A percentile compares a stretch with the other conserved stretches of the same genome.
Conservation (phyloP, 1,140 invertebrate species). For the Zaprionus kolodkinae region DNA sequence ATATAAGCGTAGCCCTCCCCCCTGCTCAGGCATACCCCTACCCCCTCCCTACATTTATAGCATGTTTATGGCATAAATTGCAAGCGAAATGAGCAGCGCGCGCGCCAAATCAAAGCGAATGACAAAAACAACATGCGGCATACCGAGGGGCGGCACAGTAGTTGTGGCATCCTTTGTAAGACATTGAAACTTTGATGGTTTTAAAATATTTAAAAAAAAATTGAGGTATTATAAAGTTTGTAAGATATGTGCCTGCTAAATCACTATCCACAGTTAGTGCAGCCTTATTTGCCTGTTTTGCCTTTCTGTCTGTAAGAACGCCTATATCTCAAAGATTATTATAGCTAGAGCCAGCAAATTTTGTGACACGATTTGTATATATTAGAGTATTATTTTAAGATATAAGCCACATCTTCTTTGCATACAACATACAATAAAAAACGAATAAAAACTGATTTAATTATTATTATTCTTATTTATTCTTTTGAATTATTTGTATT, state of each 20-base stretch:
- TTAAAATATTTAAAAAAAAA: too few relatives aligned
- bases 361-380: background rate
- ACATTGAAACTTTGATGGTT: too few relatives aligned
- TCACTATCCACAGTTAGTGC: too few relatives aligned
- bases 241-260: too few relatives aligned
- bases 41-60: background rate
- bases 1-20: slow-evolving; percentile 6
- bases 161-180: background rate
- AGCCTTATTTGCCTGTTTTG: too few relatives aligned
- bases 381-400: background rate
- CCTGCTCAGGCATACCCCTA: background rate
- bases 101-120: slow-evolving; percentile 62
- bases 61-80: slow-evolving; percentile 65
- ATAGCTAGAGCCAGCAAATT: too few relatives aligned
- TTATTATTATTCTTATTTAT: background rate
- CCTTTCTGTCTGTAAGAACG: background rate
- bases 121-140: slow-evolving; percentile 60
- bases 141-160: slow-evolving; percentile 21
- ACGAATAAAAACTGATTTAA: too few relatives aligned
- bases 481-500: background rate
- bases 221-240: too few relatives aligned
- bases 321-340: too few relatives aligned
- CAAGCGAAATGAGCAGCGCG: slow-evolving; percentile 69
- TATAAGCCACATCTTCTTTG: too few relatives aligned
- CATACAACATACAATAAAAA: too few relatives aligned